Conservation (phyloP, 2,888 invertebrate genomes). For the Drosophila mercatorum region DNA sequence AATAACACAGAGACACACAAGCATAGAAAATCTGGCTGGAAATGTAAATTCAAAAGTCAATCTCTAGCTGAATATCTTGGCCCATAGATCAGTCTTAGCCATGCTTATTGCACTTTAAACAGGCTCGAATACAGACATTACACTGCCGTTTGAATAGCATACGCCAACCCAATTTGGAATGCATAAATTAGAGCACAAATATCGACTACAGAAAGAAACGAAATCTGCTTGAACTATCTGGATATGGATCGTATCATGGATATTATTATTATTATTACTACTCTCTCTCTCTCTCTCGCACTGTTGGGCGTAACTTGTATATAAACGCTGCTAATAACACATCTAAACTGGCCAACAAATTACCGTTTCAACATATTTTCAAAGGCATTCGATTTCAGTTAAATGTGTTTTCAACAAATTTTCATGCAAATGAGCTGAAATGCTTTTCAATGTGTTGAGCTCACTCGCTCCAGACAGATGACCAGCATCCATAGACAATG, state of each 20-base stretch:
- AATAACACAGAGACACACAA: conserved; percentile 14
- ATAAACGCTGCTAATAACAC: conserved; percentile 79
- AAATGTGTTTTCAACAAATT: conserved; percentile 73
- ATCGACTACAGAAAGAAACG: conserved; percentile 27
- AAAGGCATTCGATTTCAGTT: conserved; percentile 68
- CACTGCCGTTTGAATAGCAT: conserved; percentile 75
- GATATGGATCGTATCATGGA: conserved; percentile 25
- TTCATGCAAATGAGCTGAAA: conserved; percentile 70
- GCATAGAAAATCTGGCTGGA: conserved; percentile 2
- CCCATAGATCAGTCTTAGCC: conserved; percentile 74
- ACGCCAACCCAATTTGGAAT: conserved; percentile 62
- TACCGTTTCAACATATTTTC: conserved; percentile 72
- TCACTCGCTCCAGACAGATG: conserved; percentile 60
- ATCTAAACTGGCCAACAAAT: conserved; percentile 77
- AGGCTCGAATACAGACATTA: conserved; percentile 74
- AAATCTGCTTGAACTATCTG: conserved; percentile 44
- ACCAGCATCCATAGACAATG: conserved; percentile 75
- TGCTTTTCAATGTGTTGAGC: conserved; percentile 19
- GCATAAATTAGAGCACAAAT: conserved; percentile 72
- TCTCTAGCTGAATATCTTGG: conserved; percentile 26
- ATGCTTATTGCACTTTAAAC: conserved; percentile 75
- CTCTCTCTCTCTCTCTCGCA: not conserved
- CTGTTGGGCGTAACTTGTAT: conserved; percentile 68
- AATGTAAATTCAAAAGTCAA: conserved; percentile 45
- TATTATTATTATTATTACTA: conserved; percentile 16